Evolutionary conservation across 2,113 vertebrate genomes (phyloP).

Genomic region (Peromyscus maniculatus): DNA sequence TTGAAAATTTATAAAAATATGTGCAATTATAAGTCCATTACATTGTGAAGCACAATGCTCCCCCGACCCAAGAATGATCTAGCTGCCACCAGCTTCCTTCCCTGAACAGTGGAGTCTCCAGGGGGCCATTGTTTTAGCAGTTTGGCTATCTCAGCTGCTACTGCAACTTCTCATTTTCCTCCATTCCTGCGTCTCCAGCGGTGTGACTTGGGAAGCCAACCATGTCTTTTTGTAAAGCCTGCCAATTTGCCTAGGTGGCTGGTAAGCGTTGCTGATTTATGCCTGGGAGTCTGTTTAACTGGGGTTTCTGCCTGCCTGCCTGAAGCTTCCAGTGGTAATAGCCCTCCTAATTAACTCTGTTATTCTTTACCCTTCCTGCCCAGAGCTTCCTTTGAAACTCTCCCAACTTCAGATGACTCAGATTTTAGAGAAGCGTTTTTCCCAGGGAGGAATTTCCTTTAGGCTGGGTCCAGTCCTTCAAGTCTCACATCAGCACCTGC

Average conservation of each 20-base stretch:
- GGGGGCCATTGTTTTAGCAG: conserved; percentile 64
- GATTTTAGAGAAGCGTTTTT: conserved; percentile 58
- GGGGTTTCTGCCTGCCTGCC: conserved; percentile 43
- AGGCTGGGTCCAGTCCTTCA: conserved; percentile 59
- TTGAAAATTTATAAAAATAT: conserved; percentile 86
- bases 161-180: conserved; percentile 76
- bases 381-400: conserved; percentile 76
- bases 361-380: conserved; percentile 8
- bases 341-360: background rate
- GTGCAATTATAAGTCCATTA: conserved; percentile 85
- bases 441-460: conserved; percentile 74
- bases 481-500: conserved; percentile 2
- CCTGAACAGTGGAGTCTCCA: conserved; percentile 65
- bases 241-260: conserved; percentile 35
- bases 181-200: conserved; percentile 60
- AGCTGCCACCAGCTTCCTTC: conserved; percentile 30
- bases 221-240: conserved; percentile 67
- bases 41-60: conserved; percentile 59
- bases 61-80: conserved; percentile 71
- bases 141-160: conserved; percentile 61
- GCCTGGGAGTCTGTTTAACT: conserved; percentile 52
- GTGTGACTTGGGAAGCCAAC: conserved; percentile 66
- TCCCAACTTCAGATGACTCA: conserved; percentile 77
- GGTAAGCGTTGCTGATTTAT: background rate
- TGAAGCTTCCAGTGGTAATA: conserved; percentile 53